These are phyloP conservation scores for Cerceris rybyensis DNA, from an alignment of 2,888 invertebrate species.

Conservation along the genomic window DNA sequence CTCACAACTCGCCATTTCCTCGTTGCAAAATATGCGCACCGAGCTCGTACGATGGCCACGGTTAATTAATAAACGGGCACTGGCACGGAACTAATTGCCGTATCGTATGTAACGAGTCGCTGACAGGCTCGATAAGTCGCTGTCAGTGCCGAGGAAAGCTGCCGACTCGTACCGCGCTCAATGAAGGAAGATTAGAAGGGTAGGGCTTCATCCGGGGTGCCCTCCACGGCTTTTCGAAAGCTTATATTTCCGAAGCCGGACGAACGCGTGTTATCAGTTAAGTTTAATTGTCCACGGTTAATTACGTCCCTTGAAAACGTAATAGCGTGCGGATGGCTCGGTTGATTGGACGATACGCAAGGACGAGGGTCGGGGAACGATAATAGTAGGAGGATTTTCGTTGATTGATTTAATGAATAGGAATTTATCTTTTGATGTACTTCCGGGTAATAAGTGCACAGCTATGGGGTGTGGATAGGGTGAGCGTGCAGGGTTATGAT, in stretches of 20 bases:
- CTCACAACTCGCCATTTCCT: slow-evolving; percentile 1
- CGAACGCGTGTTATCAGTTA: slow-evolving; percentile 56
- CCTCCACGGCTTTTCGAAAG: slow-evolving; percentile 23
- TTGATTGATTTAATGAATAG: no score
- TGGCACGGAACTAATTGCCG: slow-evolving; percentile 52
- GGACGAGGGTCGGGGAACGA: no score
- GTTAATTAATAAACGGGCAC: slow-evolving; percentile 58
- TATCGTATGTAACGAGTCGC: slow-evolving; percentile 50
- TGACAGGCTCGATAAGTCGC: slow-evolving; percentile 61
- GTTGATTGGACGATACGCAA: no score
- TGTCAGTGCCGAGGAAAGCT: slow-evolving; percentile 41
- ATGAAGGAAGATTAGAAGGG: slow-evolving; percentile 41
- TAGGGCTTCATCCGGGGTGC: slow-evolving; percentile 43
- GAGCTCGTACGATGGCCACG: slow-evolving; percentile 11
- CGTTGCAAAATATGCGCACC: background rate
- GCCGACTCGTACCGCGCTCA: slow-evolving; percentile 27
- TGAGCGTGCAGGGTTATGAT: no score
- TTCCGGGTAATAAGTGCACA: no score
- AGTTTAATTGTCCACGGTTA: slow-evolving; percentile 62
- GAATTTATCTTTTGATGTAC: no score
- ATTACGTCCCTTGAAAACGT: slow-evolving; percentile 35
- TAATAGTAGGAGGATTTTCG: no score
- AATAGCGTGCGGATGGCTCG: no score
- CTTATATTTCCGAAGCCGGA: slow-evolving; percentile 62
- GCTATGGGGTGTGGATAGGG: no score